Base-by-base conservation (phyloP, 2,113 vertebrate species). In the Nipponia nippon region DNA sequence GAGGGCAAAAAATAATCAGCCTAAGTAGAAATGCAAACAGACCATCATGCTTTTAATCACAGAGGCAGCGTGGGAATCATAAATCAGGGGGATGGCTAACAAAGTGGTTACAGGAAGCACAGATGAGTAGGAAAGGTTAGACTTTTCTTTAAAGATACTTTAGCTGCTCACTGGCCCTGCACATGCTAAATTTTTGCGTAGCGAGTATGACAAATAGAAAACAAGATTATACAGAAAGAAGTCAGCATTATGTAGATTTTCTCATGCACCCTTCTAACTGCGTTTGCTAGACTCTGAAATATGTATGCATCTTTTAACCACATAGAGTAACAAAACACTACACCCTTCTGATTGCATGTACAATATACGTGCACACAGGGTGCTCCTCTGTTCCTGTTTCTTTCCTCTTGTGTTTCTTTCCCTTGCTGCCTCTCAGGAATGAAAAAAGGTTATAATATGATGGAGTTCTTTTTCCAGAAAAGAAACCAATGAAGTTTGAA, bases 1-100 rank as follows among this genome's bases (percentile, higher is more conserved):
- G 87, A 92, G 70, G 88, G 90, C 40, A 84, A 56, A 87, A 87
- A 83, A 50, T 72, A 90, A 90, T 93, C 82, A 95, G 58, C 23
- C 27, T 87, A 80, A 97, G 82, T 46, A 78, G 91, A 93, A 97
- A 90, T 58, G 85, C 93, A 97, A 95, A 96, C 79, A 96, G 75
- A 73, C 50, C 5, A 3, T 92, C 93, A 75, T 4, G 22, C n/a
- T 87, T 97, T 90, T 96, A 95, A 95, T 97, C 94, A 89, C 34
- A 62, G 87, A 66, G 78, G 69, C 73, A 81, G 56, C 15, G 56
- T 65, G 71, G 78, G 94, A 78, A 22, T 77, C 89, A 59, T 97
- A 94, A 95, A 95, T 97, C 95, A 94, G 59, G 72, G 72, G 25
- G 78, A 67, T 1, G 12, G 53, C 83, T 65, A 21, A 55, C 75